These are phyloP conservation scores for Embiotoca jacksoni DNA, from an alignment of 2,113 vertebrate species.

Conservation along the genomic window DNA sequence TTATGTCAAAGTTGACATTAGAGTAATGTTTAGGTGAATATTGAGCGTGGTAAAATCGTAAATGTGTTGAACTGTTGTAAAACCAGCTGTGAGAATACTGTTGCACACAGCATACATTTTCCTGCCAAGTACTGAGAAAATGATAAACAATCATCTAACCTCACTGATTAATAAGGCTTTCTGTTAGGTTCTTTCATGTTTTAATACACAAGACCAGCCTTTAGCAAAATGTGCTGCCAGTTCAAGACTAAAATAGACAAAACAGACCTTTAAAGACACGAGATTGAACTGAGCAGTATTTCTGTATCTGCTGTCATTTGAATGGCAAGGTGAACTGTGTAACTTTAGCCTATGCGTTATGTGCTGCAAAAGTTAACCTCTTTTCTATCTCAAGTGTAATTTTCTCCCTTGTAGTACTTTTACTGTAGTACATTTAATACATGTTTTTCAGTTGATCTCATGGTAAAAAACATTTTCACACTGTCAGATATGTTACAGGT, in stretches of 20 bases:
- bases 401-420: background rate
- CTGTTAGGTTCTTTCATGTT: background rate
- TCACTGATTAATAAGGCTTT: background rate
- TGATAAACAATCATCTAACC: background rate
- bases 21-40: background rate
- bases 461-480: background rate
- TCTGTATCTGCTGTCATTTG: background rate
- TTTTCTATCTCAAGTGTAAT: background rate
- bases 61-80: background rate
- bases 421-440: background rate
- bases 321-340: background rate
- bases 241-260: background rate
- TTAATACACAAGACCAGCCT: background rate
- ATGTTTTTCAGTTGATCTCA: background rate
- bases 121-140: background rate
- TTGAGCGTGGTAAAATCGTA: background rate
- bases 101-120: background rate
- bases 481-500: background rate
- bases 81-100: background rate
- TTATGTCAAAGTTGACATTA: background rate
- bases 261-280: background rate
- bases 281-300: background rate
- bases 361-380: too few species aligned
- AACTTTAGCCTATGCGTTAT: background rate
- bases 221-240: conserved; percentile 1